These are phyloP conservation scores for Drosophila biarmipes DNA, from an alignment of 1,140 invertebrate genomes.

Conservation along the genomic window DNA sequence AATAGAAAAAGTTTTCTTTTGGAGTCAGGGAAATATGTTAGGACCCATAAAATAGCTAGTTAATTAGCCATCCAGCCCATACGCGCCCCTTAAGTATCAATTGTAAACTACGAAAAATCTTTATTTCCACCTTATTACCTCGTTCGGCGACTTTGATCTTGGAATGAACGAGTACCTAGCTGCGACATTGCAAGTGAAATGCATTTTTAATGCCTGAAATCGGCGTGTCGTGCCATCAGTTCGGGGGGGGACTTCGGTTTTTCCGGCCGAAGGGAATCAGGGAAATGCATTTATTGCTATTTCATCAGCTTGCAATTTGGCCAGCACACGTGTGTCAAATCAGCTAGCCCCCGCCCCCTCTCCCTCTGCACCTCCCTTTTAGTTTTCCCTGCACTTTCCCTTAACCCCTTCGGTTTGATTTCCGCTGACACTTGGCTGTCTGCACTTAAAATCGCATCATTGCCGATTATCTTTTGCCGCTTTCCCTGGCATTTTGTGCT, in stretches of 20 bases:
- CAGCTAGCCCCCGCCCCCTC: constrained; percentile 14
- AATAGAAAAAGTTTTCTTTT: too few species aligned
- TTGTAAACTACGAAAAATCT: neutral
- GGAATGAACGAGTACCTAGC: neutral
- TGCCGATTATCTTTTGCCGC: constrained; percentile 43
- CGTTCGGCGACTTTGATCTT: neutral
- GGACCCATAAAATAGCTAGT: too few species aligned
- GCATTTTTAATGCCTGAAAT: neutral
- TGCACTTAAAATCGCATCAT: constrained; percentile 55
- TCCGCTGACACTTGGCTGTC: constrained; percentile 39
- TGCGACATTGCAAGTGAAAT: constrained; percentile 6
- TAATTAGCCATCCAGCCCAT: too few species aligned
- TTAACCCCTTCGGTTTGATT: constrained; percentile 6
- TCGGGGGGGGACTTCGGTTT: neutral
- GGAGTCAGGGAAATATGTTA: too few species aligned
- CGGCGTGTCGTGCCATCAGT: neutral
- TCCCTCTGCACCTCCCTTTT: too few species aligned
- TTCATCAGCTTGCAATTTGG: constrained; percentile 12
- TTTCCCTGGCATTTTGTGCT: constrained; percentile 33
- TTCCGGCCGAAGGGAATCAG: neutral
- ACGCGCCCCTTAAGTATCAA: neutral
- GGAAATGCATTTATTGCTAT: constrained; percentile 17
- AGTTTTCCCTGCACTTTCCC: neutral
- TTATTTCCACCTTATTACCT: neutral
- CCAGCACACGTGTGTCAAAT: constrained; percentile 25